phyloP scores from a whole-genome alignment of 2,797 vertebrate genomes.

The Graptemys geographica region DNA sequence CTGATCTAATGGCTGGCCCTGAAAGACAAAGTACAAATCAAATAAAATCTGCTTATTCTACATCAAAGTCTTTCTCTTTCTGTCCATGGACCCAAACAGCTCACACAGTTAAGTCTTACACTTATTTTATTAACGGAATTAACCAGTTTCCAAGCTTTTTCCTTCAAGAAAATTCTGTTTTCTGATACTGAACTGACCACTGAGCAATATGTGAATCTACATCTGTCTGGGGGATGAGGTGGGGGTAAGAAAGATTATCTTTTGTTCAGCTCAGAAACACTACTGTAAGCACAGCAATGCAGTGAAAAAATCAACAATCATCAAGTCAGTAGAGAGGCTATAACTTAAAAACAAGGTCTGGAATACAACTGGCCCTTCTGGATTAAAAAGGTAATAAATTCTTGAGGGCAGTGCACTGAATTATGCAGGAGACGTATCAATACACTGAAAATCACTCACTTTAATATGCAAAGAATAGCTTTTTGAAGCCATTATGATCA shows the following conservation, averaged over 20 bases:
- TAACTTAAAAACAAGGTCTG: neutral
- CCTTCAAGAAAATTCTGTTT: neutral
- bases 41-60: neutral
- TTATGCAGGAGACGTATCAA: neutral
- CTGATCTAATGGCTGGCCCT: slow-evolving; percentile 81
- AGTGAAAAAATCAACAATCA: neutral
- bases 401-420: neutral
- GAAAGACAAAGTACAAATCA: slow-evolving; percentile 66
- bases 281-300: neutral
- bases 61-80: neutral
- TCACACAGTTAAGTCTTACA: neutral
- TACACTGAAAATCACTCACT: neutral
- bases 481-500: neutral
- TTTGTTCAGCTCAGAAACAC: neutral
- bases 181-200: neutral
- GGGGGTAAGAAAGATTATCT: neutral
- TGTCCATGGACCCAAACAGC: neutral
- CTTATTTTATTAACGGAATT: neutral
- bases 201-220: neutral
- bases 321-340: neutral
- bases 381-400: neutral
- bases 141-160: neutral
- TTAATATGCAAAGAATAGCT: accelerated
- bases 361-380: neutral
- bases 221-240: neutral